Percentiles rank a stretch among this genome's conserved stretches.
Evolutionary conservation across 2,797 vertebrate genomes (phyloP).

Genomic region (Pygocentrus nattereri): DNA sequence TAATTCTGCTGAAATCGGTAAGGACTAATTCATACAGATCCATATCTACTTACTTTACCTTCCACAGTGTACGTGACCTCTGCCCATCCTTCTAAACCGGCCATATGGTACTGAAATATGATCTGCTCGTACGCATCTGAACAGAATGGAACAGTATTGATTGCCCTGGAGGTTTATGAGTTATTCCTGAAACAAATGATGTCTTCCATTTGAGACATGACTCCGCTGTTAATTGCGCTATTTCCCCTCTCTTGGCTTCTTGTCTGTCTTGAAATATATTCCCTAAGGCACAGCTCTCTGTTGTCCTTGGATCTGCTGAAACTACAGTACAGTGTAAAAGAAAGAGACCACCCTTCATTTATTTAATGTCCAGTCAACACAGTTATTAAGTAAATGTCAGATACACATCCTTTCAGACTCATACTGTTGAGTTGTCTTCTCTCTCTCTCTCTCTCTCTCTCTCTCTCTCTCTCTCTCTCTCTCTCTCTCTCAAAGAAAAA

Average conservation of each 20-base stretch:
- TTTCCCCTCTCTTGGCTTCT: not conserved
- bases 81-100: not conserved
- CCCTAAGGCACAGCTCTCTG: not conserved
- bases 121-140: not conserved
- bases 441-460: no score
- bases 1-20: not conserved
- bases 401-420: no score
- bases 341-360: no score
- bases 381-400: no score
- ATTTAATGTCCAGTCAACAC: no score
- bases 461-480: no score
- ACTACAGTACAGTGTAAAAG: not conserved
- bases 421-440: no score
- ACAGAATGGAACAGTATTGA: not conserved
- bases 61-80: not conserved
- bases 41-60: not conserved
- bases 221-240: not conserved
- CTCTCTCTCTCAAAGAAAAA: no score
- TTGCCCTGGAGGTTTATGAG: slow-evolving; percentile 7
- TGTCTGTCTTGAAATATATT: not conserved
- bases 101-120: not conserved
- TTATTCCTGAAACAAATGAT: not conserved
- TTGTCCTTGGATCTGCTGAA: not conserved
- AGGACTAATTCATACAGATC: not conserved
- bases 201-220: slow-evolving; percentile 24